Evolutionary conservation across 1,140 invertebrate species (phyloP), one percentile per base, ranked within the genome.

Genomic region (Drosophila lowei): DNA sequence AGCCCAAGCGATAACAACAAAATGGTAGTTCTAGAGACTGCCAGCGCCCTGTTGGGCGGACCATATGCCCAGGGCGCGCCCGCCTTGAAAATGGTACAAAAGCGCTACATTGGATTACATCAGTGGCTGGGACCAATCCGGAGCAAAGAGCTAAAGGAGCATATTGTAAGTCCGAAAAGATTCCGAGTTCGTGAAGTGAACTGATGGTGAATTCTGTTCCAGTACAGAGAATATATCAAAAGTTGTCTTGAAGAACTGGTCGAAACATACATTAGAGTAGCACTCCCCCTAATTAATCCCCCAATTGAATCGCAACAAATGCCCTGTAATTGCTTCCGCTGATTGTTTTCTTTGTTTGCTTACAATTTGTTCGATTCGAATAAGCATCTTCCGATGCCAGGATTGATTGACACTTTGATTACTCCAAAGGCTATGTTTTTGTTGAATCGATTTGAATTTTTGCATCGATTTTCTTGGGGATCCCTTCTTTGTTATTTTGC

Each of bases 41-140:
- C 93, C 75, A 92, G 92, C 62, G 92, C 93, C 71, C 90, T 93
- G 46, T 91, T 95, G 81, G 94, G 95, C 90, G 94, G 94, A 41
- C 94, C 95, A 53, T 96, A 96, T 92, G 95, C 95, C 80, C 95
- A 96, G 90, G 94, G 94, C 73, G 94, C 95, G 76, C 94, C 95
- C 77, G 95, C 95, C 76, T 93, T 97, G 90, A 97, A 97, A 94
- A 94, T 97, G 92, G 93, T 97, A 91, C 96, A 96, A 81, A 97
- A 97, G 92, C 93, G 96, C 79, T 97, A 96, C 92, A 96, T 97
- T 90, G 96, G 96, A 93, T 93, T 97, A 89, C 96, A 97, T 92
- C 95, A 96, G 90, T 97, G 96, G 95, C 92, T 97, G 74, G 95
- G 95, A 78, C 96, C 96, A 61, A 93, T 97, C 72, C 92, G 93